Evolutionary conservation across 1,140 invertebrate species (phyloP).

Genomic region (Drosophila tristis): DNA sequence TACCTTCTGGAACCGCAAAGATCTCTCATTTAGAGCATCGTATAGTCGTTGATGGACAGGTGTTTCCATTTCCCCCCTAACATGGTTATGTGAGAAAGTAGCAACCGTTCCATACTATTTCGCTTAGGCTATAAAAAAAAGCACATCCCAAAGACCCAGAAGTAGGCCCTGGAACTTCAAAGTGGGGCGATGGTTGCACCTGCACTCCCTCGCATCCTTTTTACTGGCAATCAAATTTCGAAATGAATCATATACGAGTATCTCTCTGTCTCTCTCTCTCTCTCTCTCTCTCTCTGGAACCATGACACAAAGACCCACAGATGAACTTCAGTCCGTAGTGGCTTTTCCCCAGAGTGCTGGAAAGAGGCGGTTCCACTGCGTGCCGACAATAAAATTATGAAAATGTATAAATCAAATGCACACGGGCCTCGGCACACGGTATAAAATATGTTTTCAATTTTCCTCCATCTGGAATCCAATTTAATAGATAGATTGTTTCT

Average conservation of each 20-base stretch:
- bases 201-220: slow-evolving; percentile 28
- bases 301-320: slow-evolving; percentile 43
- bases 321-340: slow-evolving; percentile 14
- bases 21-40: slow-evolving; percentile 5
- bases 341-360: slow-evolving; percentile 32
- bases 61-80: slow-evolving; percentile 4
- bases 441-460: slow-evolving; percentile 68
- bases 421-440: slow-evolving; percentile 35
- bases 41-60: neutral
- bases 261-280: too few species aligned
- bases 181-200: slow-evolving; percentile 41
- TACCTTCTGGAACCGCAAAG: neutral
- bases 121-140: slow-evolving; percentile 49
- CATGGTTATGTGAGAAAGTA: slow-evolving; percentile 59
- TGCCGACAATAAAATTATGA: slow-evolving; percentile 72
- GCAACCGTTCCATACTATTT: slow-evolving; percentile 17
- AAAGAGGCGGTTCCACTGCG: slow-evolving; percentile 66
- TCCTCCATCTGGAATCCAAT: slow-evolving; percentile 48
- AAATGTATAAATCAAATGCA: slow-evolving; percentile 72
- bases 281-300: slow-evolving; percentile 10
- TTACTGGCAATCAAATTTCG: slow-evolving; percentile 55
- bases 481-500: slow-evolving; percentile 70
- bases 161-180: slow-evolving; percentile 24
- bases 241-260: slow-evolving; percentile 69
- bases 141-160: slow-evolving; percentile 16